These are phyloP conservation scores for Nothoprocta perdicaria DNA, from an alignment of 2,113 vertebrate genomes.

Conservation along the genomic window DNA sequence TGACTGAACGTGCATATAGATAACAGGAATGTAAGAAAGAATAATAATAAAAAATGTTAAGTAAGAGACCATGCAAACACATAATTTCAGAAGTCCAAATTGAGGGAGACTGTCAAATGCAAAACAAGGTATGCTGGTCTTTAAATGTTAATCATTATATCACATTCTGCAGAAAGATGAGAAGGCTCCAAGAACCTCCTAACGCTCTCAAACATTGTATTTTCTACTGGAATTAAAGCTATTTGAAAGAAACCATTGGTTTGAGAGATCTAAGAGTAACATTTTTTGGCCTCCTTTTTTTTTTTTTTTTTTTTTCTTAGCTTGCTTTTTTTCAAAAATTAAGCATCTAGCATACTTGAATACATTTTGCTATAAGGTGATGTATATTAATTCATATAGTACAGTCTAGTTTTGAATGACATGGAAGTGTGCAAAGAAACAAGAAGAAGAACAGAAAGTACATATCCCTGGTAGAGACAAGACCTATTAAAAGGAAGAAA, in stretches of 20 bases:
- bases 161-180: neutral
- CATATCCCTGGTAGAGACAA: neutral
- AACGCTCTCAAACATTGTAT: neutral
- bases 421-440: neutral
- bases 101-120: conserved; percentile 15
- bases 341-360: neutral
- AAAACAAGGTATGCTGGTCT: neutral
- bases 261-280: neutral
- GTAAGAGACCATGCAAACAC: conserved; percentile 55
- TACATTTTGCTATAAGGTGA: rapidly evolving
- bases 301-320: neutral
- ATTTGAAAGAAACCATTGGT: neutral
- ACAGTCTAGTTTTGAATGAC: neutral
- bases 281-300: neutral
- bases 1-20: conserved; percentile 4
- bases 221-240: neutral
- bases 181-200: neutral
- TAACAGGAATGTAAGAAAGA: conserved; percentile 59
- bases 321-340: neutral
- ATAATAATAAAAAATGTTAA: conserved; percentile 1
- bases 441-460: neutral
- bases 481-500: neutral
- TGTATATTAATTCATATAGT: neutral
- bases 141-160: conserved; percentile 2
- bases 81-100: conserved; percentile 30